Base-by-base conservation (phyloP, 1,140 invertebrate species). In the Cydia splendana region DNA sequence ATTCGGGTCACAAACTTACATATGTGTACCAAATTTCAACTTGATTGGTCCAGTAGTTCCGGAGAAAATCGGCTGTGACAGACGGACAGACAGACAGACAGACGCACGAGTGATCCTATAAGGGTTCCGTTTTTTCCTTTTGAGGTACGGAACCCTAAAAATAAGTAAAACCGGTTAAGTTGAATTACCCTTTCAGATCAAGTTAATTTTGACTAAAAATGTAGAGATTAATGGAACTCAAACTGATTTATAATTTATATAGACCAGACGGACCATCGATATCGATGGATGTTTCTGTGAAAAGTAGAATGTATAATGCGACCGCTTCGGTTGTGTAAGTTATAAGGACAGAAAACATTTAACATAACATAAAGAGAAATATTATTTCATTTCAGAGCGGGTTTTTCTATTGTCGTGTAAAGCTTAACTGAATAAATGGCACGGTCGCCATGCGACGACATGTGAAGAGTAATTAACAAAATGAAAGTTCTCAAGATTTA, bases 361-460 rank as follows among this genome's bases (percentile, higher is more conserved):
- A 57, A 18, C n/a, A 57, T 57, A 57, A n/a, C 10, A 57, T 57
- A 18, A 57, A 20, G 53, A 18, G 15, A 51, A 51, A 15, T 3
- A 15, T 18, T 18, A 6, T 57, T 57, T 18, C 7, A 6, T 57
- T 57, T 18, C 7, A 57, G 53, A 57, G 2, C 15, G 53, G 53
- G 53, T 57, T 57, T 57, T 57, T 57, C n/a, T 18, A 18, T 57
- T 18, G 53, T 57, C 1, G 20, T 1, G 53, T 18, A 57, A 57
- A n/a, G n/a, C 0, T 57, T 57, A 7, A 53, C 51, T 45, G 42
- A 45, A 18, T 7, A n/a, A n/a, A 53, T 53, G 51, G 51, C 51
- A 53, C 51, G 51, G 51, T 53, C 51, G 51, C 51, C 53, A 57
- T 57, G 53, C n/a, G n/a, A 57, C 45, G 45, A 48, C 7, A 48